Percentiles rank a stretch among this genome's conserved stretches.
phyloP scores from a whole-genome alignment of 2,797 vertebrate genomes.

The Lutjanus campechanus region DNA sequence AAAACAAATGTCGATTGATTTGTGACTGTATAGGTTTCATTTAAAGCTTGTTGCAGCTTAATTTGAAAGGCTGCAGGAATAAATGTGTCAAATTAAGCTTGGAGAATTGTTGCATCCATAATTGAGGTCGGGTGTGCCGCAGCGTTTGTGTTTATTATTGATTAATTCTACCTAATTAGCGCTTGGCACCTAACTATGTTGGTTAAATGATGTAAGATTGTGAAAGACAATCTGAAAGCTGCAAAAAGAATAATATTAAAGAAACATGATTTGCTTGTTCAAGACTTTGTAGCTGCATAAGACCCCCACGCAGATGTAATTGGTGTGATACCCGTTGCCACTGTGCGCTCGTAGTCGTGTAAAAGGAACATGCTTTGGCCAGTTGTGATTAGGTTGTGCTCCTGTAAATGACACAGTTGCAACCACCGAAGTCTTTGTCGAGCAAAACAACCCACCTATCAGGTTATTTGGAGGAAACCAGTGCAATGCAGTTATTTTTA shows the following conservation, averaged over 20 bases:
- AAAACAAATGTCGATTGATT: background rate
- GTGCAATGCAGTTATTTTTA: constrained; percentile 45
- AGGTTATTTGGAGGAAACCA: constrained; percentile 22
- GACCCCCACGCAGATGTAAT: constrained; percentile 35
- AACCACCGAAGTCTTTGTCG: background rate
- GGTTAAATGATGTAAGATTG: constrained; percentile 72
- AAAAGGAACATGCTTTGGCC: constrained; percentile 28
- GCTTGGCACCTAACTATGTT: constrained; percentile 49
- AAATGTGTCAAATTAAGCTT: constrained; percentile 51
- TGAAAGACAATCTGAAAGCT: constrained; percentile 69
- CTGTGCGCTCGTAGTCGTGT: constrained; percentile 11
- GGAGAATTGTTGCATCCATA: constrained; percentile 49
- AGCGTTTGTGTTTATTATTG: constrained; percentile 69
- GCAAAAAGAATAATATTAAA: constrained; percentile 56
- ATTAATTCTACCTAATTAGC: constrained; percentile 73
- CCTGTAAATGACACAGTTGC: constrained; percentile 9
- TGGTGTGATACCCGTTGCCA: constrained; percentile 13
- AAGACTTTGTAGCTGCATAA: constrained; percentile 37
- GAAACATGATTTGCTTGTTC: constrained; percentile 55
- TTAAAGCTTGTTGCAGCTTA: constrained; percentile 26
- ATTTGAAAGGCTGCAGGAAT: constrained; percentile 35
- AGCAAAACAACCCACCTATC: constrained; percentile 12
- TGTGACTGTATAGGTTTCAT: constrained; percentile 21
- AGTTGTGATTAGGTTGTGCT: constrained; percentile 15
- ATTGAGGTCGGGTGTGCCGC: constrained; percentile 30